Conservation (phyloP, 2,888 invertebrate species). For the Pollenia griseotomentosa region DNA sequence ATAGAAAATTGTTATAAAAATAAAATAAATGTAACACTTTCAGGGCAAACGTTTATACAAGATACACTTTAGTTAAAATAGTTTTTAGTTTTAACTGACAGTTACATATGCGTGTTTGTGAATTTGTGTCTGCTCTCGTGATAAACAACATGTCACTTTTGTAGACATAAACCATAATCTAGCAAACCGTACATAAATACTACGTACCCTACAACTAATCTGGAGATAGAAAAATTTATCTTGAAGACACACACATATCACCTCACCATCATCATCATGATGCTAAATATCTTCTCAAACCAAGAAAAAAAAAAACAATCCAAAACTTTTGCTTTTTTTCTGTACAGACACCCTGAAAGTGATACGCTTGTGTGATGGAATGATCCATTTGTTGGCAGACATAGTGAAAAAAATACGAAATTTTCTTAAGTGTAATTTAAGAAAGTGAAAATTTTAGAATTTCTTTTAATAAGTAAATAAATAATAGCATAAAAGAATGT, state of each 20-base stretch:
- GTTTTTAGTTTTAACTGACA: slow-evolving; percentile 38
- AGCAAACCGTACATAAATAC: slow-evolving; percentile 56
- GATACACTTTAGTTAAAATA: slow-evolving; percentile 16
- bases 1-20: not conserved
- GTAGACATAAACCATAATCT: slow-evolving; percentile 84
- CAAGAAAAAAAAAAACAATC: not conserved
- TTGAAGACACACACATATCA: not conserved
- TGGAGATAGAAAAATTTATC: not conserved
- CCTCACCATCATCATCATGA: not conserved
- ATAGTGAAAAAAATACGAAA: slow-evolving; percentile 6
- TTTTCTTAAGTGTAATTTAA: slow-evolving; percentile 60
- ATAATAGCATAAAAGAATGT: slow-evolving; percentile 28
- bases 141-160: slow-evolving; percentile 84
- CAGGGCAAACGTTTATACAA: slow-evolving; percentile 24
- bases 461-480: slow-evolving; percentile 33
- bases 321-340: slow-evolving; percentile 56
- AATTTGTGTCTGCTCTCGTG: slow-evolving; percentile 76
- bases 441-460: slow-evolving; percentile 67
- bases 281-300: slow-evolving; percentile 17
- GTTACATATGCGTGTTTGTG: slow-evolving; percentile 13
- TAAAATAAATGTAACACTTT: not conserved
- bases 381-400: slow-evolving; percentile 65
- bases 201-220: slow-evolving; percentile 5
- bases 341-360: slow-evolving; percentile 26
- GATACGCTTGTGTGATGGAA: slow-evolving; percentile 48